Evolutionary conservation across 2,113 vertebrate genomes (phyloP).

Genomic region (Chaetura pelagica): DNA sequence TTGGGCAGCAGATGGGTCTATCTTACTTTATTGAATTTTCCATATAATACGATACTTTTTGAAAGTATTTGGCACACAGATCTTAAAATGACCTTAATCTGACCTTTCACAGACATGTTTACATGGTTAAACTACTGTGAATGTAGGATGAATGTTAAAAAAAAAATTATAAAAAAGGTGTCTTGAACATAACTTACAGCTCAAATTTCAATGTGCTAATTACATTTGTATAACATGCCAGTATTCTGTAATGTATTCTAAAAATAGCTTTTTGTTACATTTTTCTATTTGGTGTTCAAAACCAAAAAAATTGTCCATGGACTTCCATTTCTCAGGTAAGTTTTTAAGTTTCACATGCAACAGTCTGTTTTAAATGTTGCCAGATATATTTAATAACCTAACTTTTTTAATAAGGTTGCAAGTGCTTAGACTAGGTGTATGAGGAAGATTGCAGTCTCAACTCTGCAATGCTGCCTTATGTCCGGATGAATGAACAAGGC

Average conservation of each 20-base stretch:
- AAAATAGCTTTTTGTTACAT: not conserved
- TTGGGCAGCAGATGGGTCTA: not conserved
- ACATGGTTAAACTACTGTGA: slow-evolving; percentile 15
- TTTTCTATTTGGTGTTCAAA: not conserved
- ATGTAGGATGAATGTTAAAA: not conserved
- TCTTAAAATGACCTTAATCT: slow-evolving; percentile 47
- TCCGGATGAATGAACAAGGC: not conserved
- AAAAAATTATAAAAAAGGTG: not conserved
- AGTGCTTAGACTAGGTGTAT: not conserved
- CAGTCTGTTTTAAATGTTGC: not conserved
- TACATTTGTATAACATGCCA: slow-evolving; percentile 21
- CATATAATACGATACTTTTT: not conserved
- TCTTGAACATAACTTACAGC: slow-evolving; percentile 2
- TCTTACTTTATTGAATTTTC: slow-evolving; percentile 24
- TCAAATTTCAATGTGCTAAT: not conserved
- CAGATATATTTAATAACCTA: not conserved
- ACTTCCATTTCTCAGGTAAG: slow-evolving; percentile 52
- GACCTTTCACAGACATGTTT: slow-evolving; percentile 25
- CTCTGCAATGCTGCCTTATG: not conserved
- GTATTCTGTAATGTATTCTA: slow-evolving; percentile 23
- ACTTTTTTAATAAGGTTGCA: not conserved
- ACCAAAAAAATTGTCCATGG: not conserved
- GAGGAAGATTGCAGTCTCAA: not conserved
- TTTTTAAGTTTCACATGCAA: not conserved
- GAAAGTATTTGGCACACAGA: slow-evolving; percentile 3